Base-by-base conservation (phyloP, 2,113 vertebrate species). In the Ellobius talpinus region DNA sequence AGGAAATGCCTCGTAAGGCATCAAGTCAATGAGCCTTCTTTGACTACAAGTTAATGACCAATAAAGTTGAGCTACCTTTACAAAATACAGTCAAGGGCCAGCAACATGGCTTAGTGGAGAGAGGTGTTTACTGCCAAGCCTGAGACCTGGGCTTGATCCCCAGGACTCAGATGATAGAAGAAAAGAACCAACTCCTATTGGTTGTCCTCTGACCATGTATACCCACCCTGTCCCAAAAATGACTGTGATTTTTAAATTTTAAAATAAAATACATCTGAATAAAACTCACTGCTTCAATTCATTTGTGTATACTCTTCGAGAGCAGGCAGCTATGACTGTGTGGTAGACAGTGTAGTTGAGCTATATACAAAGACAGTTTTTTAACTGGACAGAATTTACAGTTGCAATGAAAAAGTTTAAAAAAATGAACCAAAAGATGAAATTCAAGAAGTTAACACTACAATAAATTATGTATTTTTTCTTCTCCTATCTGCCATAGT, bases 371-470 rank as follows among this genome's bases (percentile, higher is more conserved):
- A 74, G 14, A 87, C 81, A 94, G 81, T 8, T 68, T 63, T 96
- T 95, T 72, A 74, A 92, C 6, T 90, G 17, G 36, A 72, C 74
- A 73, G 86, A 91, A 76, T 33, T 50, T 82, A 45, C 0, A 91
- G 36, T 45, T 13, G 52, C 65, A 85, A 87, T 55, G 26, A 77
- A 39, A 45, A 84, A 2, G 4, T 42, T 96, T 89, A 85, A 5
- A 58, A 93, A 82, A 70, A 12, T 36, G 33, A 13, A 93, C 66
- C 87, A 63, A 96, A 91, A 93, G 63, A 81, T 81, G 10, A 88
- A 92, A 92, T 94, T 92, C 12, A 61, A 94, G 58, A 92, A 94
- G 87, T 87, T 58, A 63, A 89, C 55, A 84, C 36, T 39, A 65
- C 7, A 95, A 86, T 72, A 36, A 92, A 87, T 78, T 87, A 0